Evolutionary conservation across 2,888 invertebrate genomes (phyloP).

Genomic region (Tachystola acroxantha): DNA sequence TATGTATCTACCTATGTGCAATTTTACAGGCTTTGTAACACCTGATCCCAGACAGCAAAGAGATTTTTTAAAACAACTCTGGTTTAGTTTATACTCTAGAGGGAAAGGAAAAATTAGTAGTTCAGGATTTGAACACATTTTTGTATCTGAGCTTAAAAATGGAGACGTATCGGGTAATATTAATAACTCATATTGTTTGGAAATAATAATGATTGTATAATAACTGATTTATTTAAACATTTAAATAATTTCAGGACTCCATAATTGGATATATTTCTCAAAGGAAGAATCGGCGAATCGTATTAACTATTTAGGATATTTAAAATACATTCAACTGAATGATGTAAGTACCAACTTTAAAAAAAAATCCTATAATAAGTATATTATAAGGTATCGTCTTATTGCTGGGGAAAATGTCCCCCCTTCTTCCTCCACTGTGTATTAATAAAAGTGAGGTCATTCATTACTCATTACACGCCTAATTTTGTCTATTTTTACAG

Average conservation of each 20-base stretch:
- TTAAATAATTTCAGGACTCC: constrained; percentile 80
- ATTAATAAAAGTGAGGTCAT: too few relatives aligned
- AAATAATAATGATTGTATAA: not conserved
- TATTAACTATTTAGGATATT: constrained; percentile 88
- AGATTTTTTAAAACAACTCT: constrained; percentile 84
- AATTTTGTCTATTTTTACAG: constrained; percentile 62
- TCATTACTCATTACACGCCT: too few relatives aligned
- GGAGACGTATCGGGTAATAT: constrained; percentile 80
- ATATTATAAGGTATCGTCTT: too few relatives aligned
- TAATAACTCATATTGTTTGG: too few relatives aligned
- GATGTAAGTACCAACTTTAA: constrained; percentile 85
- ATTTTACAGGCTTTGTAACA: constrained; percentile 74
- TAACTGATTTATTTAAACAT: not conserved
- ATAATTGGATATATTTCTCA: constrained; percentile 94
- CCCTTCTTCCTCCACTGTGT: not conserved
- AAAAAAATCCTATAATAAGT: too few relatives aligned
- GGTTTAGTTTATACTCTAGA: constrained; percentile 91
- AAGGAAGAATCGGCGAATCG: constrained; percentile 84
- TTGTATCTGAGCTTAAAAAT: constrained; percentile 91
- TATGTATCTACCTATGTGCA: not conserved
- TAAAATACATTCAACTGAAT: constrained; percentile 83
- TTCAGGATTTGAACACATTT: constrained; percentile 95
- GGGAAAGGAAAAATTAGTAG: constrained; percentile 89
- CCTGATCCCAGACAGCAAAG: constrained; percentile 84
- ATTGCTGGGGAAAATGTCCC: too few relatives aligned